These are phyloP conservation scores for Sebastes reedi DNA, from an alignment of 2,797 vertebrate genomes.

Conservation along the genomic window DNA sequence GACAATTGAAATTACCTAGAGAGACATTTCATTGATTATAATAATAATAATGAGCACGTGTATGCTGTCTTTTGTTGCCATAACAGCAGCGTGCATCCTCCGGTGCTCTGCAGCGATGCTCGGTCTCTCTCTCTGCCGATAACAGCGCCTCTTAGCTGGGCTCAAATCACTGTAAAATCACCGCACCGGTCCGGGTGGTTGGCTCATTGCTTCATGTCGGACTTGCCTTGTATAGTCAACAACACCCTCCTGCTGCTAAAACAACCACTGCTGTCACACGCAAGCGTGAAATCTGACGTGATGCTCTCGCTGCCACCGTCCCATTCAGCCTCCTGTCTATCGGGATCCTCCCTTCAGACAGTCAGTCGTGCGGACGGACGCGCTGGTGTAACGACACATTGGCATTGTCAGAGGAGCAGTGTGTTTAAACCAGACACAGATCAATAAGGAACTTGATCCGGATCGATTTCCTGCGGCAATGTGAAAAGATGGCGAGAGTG, in stretches of 20 bases:
- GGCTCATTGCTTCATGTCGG: conserved; percentile 2
- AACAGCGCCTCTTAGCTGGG: conserved; percentile 23
- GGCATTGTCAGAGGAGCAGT: conserved; percentile 46
- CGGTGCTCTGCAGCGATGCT: conserved; percentile 30
- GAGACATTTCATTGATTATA: neutral
- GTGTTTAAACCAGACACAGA: conserved; percentile 30
- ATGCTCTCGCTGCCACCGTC: conserved; percentile 53
- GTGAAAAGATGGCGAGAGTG: conserved; percentile 85
- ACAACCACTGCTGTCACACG: conserved; percentile 67
- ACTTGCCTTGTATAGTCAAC: conserved; percentile 51
- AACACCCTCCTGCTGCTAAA: conserved; percentile 52
- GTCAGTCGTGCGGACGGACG: conserved; percentile 57
- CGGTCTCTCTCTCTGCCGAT: neutral
- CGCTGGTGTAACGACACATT: conserved; percentile 52
- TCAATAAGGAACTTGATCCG: conserved; percentile 59
- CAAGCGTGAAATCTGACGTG: conserved; percentile 79
- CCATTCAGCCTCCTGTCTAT: conserved; percentile 52
- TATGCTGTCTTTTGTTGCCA: conserved; percentile 36
- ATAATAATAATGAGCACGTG: neutral
- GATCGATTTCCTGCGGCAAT: conserved; percentile 70
- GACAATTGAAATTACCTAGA: neutral
- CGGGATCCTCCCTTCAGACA: conserved; percentile 79
- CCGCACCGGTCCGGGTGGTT: neutral
- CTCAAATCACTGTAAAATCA: neutral
- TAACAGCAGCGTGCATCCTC: conserved; percentile 23